These are phyloP conservation scores for Tenthredo scrophulariae DNA, from an alignment of 2,888 invertebrate genomes.

Conservation along the genomic window DNA sequence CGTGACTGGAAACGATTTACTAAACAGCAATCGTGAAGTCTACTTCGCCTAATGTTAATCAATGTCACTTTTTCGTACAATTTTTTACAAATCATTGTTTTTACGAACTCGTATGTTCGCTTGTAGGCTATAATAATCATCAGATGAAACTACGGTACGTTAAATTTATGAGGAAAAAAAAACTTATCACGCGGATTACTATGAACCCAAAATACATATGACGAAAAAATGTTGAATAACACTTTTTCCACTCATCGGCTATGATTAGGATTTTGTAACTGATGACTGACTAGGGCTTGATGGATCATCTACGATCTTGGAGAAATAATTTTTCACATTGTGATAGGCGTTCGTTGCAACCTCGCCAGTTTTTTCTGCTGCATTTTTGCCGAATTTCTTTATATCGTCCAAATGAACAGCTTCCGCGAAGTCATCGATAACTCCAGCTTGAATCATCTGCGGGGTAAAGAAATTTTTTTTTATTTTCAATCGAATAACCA, in stretches of 20 bases:
- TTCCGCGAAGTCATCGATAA: conserved; percentile 25
- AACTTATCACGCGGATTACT: not conserved
- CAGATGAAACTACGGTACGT: not conserved
- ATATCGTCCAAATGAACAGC: conserved; percentile 24
- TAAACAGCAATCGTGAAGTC: not conserved
- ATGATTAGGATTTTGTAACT: not conserved
- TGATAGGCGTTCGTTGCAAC: conserved; percentile 34
- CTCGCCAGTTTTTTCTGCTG: conserved; percentile 29
- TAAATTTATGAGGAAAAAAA: not conserved
- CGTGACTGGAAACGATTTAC: not conserved
- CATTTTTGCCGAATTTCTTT: conserved; percentile 27
- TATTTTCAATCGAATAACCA: not conserved
- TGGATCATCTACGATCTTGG: not conserved
- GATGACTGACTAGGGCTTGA: not conserved
- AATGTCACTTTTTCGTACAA: not conserved
- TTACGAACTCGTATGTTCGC: not conserved
- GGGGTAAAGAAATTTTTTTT: not conserved
- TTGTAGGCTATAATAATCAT: not conserved
- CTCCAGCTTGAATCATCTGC: conserved; percentile 48
- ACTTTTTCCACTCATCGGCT: not conserved
- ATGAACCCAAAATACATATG: not conserved
- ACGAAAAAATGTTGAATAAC: not conserved
- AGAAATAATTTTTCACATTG: conserved; percentile 16
- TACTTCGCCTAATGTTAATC: not conserved
- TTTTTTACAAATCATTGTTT: not conserved